Conservation (phyloP, 1,140 invertebrate species). For the Drosophila orosa region DNA sequence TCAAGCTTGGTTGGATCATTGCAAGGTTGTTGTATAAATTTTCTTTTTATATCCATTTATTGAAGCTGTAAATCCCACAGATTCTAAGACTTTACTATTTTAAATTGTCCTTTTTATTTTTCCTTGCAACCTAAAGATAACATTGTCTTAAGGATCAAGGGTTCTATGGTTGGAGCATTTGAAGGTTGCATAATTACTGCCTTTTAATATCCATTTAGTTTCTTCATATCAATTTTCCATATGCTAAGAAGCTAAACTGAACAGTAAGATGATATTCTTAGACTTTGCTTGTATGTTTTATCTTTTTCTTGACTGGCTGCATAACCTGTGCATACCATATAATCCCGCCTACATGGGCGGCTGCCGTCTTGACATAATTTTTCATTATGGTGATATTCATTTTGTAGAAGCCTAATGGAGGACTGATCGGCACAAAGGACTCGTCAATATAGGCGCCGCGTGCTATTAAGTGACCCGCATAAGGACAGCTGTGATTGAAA, state of each 20-base stretch:
- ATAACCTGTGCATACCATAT: slow-evolving; percentile 26
- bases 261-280: no score
- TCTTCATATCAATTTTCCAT: not conserved
- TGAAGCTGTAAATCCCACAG: no score
- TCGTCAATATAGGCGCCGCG: slow-evolving; percentile 21
- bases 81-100: no score
- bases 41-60: no score
- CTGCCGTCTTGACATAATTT: not conserved
- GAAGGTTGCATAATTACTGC: not conserved
- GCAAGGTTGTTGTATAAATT: no score
- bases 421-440: slow-evolving; percentile 6
- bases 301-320: slow-evolving; percentile 16
- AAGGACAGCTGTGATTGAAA: slow-evolving; percentile 50
- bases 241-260: no score
- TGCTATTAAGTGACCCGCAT: slow-evolving; percentile 26
- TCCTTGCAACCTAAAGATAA: not conserved
- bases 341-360: slow-evolving; percentile 13
- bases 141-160: not conserved
- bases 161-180: no score
- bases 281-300: not conserved
- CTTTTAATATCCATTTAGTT: not conserved
- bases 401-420: slow-evolving; percentile 38
- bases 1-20: no score
- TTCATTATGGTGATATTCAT: slow-evolving; percentile 15
- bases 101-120: not conserved